Evolutionary conservation across 2,113 vertebrate species (phyloP).

Genomic region (Mesembrinibis cayennensis): DNA sequence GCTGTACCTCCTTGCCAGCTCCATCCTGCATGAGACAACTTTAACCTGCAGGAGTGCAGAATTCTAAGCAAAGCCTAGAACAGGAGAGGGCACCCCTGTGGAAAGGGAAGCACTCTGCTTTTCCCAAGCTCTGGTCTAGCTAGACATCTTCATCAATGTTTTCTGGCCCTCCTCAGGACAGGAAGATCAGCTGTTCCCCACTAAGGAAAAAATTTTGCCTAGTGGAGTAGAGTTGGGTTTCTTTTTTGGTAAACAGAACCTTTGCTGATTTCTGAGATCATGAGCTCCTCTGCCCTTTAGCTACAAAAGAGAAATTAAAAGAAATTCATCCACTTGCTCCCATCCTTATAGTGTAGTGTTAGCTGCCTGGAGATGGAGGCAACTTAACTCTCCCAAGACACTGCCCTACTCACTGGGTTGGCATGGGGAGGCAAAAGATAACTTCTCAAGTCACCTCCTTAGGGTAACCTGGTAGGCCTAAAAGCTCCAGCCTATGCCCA

Average conservation of each 20-base stretch:
- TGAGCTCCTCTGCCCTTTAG: conserved; percentile 48
- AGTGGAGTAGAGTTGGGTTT: conserved; percentile 44
- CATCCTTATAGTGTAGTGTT: conserved; percentile 27
- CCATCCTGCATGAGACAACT: conserved; percentile 29
- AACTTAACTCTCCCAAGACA: conserved; percentile 2
- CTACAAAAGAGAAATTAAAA: conserved; percentile 50
- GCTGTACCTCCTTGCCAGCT: conserved; percentile 59
- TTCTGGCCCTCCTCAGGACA: conserved; percentile 30
- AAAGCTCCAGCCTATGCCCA: conserved; percentile 8
- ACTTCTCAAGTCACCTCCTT: conserved; percentile 16
- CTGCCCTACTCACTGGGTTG: background rate
- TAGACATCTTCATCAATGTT: background rate
- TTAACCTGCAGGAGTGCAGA: conserved; percentile 41
- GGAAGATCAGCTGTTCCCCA: background rate
- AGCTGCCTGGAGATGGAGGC: conserved; percentile 36
- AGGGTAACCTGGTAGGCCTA: background rate
- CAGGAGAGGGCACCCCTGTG: conserved; percentile 27
- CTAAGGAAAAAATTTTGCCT: background rate
- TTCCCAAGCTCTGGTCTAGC: conserved; percentile 41
- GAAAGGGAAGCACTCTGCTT: conserved; percentile 59
- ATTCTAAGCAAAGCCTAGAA: conserved; percentile 48
- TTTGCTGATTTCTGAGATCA: conserved; percentile 35
- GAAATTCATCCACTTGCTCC: conserved; percentile 52
- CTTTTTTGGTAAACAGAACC: conserved; percentile 67
- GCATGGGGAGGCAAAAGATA: background rate